Base-by-base conservation (phyloP, 1,140 invertebrate genomes). In the Aporrectodea caliginosa region DNA sequence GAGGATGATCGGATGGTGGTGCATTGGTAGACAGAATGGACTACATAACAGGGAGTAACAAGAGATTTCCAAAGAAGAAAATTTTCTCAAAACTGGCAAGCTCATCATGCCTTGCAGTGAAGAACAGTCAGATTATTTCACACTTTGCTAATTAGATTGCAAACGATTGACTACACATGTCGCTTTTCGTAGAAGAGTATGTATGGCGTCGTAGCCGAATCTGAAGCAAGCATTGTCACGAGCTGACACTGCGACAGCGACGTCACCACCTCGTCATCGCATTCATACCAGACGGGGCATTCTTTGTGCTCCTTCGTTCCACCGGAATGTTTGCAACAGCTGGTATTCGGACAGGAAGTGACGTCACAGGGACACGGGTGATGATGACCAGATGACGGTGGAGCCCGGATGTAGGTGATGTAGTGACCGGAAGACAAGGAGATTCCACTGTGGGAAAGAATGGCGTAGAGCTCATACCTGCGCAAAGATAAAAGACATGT, bases 401-500 rank as follows among this genome's bases (percentile, higher is more conserved):
- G n/a, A n/a, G n/a, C n/a, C 22, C 22, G 6, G 22, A 72, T 72
- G 70, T 72, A 72, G 27, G 6, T 72, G 70, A 72, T 72, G 27
- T 72, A 72, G 27, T 72, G 70, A 72, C 70, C 70, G 6, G 70
- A 72, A 12, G 70, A 72, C 27, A 72, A 72, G 2, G 70, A 72
- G 27, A 72, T 29, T 27, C 70, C 70, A 32, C 70, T 72, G 70
- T 72, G 70, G 6, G 70, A 72, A 29, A 72, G n/a, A 27, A 72
- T 29, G 27, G 70, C 70, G 27, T 72, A 32, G 2, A 72, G 70
- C 27, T 32, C 27, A 32, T 72, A 72, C 31, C 70, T 72, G 70
- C 43, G 22, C 43, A 58, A 22, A 58, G 22, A 58, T 34, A 74
- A 80, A 75, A 78, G 43, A 75, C n/a, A n/a, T n/a, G n/a, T n/a